Evolutionary conservation across 2,888 invertebrate species (phyloP).

Genomic region (Acleris literana): DNA sequence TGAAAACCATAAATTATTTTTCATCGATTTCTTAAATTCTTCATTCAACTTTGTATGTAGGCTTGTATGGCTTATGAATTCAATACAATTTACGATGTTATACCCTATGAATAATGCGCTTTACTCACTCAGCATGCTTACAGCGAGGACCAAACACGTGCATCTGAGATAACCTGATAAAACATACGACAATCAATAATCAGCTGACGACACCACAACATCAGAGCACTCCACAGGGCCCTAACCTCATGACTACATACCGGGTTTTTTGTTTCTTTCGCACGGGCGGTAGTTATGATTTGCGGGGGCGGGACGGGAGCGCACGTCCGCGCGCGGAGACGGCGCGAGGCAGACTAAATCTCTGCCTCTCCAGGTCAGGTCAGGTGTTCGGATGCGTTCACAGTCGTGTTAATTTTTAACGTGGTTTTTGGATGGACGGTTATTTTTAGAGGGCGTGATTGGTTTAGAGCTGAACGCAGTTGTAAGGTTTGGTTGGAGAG

Average conservation of each 20-base stretch:
- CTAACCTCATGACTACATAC: slow-evolving; percentile 48
- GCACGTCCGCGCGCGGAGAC: slow-evolving; percentile 68
- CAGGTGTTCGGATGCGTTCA: slow-evolving; percentile 62
- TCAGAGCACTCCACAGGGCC: slow-evolving; percentile 50
- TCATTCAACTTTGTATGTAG: too few species aligned
- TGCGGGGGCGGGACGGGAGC: slow-evolving; percentile 57
- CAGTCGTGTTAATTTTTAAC: slow-evolving; percentile 57
- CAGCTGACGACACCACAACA: slow-evolving; percentile 10
- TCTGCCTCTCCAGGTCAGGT: slow-evolving; percentile 81
- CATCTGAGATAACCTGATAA: too few species aligned
- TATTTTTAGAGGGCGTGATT: slow-evolving; percentile 49
- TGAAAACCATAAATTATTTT: too few species aligned
- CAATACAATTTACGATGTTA: too few species aligned
- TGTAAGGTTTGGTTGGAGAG: too few species aligned
- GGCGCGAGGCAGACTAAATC: slow-evolving; percentile 81
- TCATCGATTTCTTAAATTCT: too few species aligned
- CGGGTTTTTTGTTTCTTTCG: slow-evolving; percentile 57
- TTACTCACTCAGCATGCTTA: too few species aligned
- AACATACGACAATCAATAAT: too few species aligned
- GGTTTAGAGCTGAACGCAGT: slow-evolving; percentile 38
- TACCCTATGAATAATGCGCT: too few species aligned
- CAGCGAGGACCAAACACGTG: too few species aligned
- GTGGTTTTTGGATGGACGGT: slow-evolving; percentile 51
- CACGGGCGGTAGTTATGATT: slow-evolving; percentile 56
- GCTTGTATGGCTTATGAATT: too few species aligned